phyloP scores from a whole-genome alignment of 2,797 vertebrate genomes.

The Gallinago nigripennis region DNA sequence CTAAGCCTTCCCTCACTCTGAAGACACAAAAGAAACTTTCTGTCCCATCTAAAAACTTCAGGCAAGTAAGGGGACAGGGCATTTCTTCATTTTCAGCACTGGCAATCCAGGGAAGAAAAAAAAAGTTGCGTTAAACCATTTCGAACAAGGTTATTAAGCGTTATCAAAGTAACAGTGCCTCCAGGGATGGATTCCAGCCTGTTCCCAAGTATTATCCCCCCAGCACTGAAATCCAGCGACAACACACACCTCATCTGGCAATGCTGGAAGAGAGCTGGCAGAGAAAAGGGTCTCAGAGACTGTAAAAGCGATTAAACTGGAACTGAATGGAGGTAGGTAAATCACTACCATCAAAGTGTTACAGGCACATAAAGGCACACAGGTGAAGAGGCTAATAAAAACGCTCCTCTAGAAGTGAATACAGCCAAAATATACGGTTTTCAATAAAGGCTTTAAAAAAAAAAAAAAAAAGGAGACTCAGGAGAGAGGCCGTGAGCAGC shows the following conservation, averaged over 20 bases:
- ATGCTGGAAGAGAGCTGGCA: neutral
- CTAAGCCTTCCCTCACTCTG: neutral
- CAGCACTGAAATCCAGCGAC: neutral
- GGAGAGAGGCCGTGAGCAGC: neutral
- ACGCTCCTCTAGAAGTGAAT: neutral
- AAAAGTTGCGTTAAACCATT: neutral
- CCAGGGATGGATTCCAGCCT: constrained; percentile 8
- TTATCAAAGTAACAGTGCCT: constrained; percentile 15
- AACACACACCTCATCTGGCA: constrained; percentile 27
- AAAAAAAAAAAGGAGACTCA: neutral
- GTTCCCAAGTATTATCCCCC: neutral
- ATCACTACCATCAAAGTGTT: constrained; percentile 45
- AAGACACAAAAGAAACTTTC: constrained; percentile 54
- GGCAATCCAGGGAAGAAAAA: neutral
- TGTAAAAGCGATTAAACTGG: constrained; percentile 45
- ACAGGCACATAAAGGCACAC: constrained; percentile 50
- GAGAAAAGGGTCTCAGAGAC: constrained; percentile 19
- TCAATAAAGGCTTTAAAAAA: constrained; percentile 25
- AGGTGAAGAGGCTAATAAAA: constrained; percentile 64
- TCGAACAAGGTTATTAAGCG: neutral
- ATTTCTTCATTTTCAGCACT: neutral
- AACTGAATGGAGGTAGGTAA: constrained; percentile 43
- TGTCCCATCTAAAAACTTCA: constrained; percentile 5
- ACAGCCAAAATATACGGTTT: neutral
- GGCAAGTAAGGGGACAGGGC: neutral